phyloP scores from a whole-genome alignment of 2,888 invertebrate species.

The Chaitophorus viminalis region DNA sequence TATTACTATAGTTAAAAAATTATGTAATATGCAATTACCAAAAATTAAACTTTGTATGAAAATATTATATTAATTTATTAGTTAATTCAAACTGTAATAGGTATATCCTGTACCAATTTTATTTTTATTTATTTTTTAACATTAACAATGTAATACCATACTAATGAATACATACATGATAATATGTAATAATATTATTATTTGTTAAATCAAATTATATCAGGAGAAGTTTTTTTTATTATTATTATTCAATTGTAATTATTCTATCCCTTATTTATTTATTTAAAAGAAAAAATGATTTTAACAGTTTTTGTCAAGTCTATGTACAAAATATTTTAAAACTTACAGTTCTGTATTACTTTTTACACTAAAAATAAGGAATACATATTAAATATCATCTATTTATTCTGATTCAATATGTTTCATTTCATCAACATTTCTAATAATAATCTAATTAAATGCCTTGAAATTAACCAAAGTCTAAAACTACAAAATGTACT shows the following conservation, averaged over 20 bases:
- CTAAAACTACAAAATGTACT: neutral
- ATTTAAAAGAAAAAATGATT: neutral
- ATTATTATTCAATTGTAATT: slow-evolving; percentile 20
- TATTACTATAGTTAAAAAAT: slow-evolving; percentile 44
- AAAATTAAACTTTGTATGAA: slow-evolving; percentile 60
- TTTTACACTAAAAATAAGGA: neutral
- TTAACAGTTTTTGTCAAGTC: neutral
- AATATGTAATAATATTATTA: slow-evolving; percentile 30
- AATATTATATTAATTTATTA: slow-evolving; percentile 54
- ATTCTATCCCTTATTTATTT: neutral
- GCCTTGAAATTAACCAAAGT: neutral
- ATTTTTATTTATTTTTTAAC: slow-evolving; percentile 50
- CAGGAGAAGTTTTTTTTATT: neutral
- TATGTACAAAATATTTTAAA: slow-evolving; percentile 17
- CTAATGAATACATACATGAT: neutral
- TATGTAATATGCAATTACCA: slow-evolving; percentile 54
- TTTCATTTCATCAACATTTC: neutral
- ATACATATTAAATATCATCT: slow-evolving; percentile 19
- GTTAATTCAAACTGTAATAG: slow-evolving; percentile 32
- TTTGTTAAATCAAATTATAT: slow-evolving; percentile 21
- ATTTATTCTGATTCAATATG: slow-evolving; percentile 4
- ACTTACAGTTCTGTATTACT: slow-evolving; percentile 12
- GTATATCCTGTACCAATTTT: slow-evolving; percentile 26
- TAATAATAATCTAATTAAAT: neutral
- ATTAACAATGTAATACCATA: slow-evolving; percentile 18